phyloP scores from a whole-genome alignment of 2,888 invertebrate genomes.

The Leuctra nigra region DNA sequence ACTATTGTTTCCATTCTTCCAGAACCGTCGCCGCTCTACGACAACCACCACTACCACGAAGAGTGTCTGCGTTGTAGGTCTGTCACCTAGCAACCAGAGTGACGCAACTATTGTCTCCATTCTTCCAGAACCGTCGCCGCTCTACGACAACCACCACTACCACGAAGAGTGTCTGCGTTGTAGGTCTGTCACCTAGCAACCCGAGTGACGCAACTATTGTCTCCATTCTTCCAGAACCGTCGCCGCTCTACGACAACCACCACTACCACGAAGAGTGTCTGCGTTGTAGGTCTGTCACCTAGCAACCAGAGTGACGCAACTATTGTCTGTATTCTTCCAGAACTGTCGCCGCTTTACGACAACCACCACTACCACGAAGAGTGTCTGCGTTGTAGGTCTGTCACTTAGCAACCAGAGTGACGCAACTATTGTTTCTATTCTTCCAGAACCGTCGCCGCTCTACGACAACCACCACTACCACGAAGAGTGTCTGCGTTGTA shows the following conservation, averaged over 20 bases:
- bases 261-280: conserved; percentile 97
- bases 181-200: no score
- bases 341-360: conserved; percentile 86
- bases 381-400: conserved; percentile 95
- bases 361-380: conserved; percentile 97
- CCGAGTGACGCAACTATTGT: no score
- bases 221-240: conserved; percentile 84
- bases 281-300: conserved; percentile 94
- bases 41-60: conserved; percentile 95
- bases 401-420: no score
- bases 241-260: conserved; percentile 88
- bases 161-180: conserved; percentile 96
- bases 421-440: no score
- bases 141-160: conserved; percentile 93
- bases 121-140: conserved; percentile 81
- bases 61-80: conserved; percentile 96
- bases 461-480: conserved; percentile 96
- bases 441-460: conserved; percentile 80
- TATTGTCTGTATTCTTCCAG: no score
- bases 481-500: conserved; percentile 96
- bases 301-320: no score
- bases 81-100: no score
- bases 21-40: conserved; percentile 88
- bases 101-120: no score
- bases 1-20: no score